These are phyloP conservation scores for Brenthis hecate DNA, from an alignment of 2,888 invertebrate genomes.

Conservation along the genomic window DNA sequence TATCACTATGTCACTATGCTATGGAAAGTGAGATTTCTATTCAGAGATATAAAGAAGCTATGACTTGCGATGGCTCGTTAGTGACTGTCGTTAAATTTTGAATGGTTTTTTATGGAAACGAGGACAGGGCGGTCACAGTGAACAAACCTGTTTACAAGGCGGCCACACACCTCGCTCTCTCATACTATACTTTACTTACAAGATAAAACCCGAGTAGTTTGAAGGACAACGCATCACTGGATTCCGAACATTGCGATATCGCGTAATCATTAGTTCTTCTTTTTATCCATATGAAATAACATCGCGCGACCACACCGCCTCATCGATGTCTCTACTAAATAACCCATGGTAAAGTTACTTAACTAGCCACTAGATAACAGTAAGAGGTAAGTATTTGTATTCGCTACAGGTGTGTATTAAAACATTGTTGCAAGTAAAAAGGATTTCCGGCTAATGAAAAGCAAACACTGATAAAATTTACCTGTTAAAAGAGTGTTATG, in stretches of 20 bases:
- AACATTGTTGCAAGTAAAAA: slow-evolving; percentile 21
- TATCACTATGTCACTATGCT: slow-evolving; percentile 62
- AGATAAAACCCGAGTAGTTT: slow-evolving; percentile 34
- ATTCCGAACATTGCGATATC: slow-evolving; percentile 30
- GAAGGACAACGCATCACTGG: slow-evolving; percentile 38
- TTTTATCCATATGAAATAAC: slow-evolving; percentile 27
- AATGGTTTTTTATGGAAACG: slow-evolving; percentile 62
- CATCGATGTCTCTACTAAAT: not conserved
- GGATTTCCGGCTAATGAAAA: slow-evolving; percentile 31
- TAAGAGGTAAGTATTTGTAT: slow-evolving; percentile 13
- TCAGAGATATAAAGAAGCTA: slow-evolving; percentile 54
- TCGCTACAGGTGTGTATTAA: slow-evolving; percentile 13
- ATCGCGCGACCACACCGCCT: slow-evolving; percentile 14
- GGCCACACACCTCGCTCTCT: slow-evolving; percentile 53
- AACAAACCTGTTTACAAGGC: slow-evolving; percentile 62
- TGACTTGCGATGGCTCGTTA: slow-evolving; percentile 51
- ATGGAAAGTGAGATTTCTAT: slow-evolving; percentile 69
- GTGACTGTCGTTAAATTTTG: slow-evolving; percentile 65
- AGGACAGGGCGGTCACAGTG: slow-evolving; percentile 45
- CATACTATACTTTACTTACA: slow-evolving; percentile 28
- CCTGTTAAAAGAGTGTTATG: slow-evolving; percentile 23
- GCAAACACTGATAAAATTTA: slow-evolving; percentile 26
- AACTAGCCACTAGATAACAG: not conserved
- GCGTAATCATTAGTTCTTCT: slow-evolving; percentile 29
- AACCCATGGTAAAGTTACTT: not conserved